A percentile compares a stretch with the other conserved stretches of the same genome.
These are phyloP conservation scores for Kryptolebias ocellatus DNA, from an alignment of 2,797 vertebrate species.

Conservation along the genomic window DNA sequence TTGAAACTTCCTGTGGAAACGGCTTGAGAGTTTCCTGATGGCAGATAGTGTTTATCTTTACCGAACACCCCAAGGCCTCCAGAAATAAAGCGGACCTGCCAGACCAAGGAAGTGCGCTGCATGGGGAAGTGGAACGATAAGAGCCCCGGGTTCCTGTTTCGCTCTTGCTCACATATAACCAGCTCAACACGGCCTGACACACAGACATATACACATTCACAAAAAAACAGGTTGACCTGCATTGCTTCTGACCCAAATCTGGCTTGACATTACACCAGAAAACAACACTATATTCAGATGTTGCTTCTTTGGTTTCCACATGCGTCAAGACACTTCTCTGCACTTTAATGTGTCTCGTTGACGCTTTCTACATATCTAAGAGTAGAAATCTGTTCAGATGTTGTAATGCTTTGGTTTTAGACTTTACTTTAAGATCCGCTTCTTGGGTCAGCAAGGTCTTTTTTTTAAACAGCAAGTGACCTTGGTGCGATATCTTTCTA, in stretches of 20 bases:
- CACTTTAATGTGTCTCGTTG: background rate
- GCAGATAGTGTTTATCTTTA: conserved; percentile 99
- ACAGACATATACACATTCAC: conserved; percentile 39
- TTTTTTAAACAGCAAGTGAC: no score
- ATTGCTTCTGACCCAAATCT: conserved; percentile 81
- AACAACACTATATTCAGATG: background rate
- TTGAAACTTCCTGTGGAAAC: conserved; percentile 99
- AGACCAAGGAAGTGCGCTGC: conserved; percentile 84
- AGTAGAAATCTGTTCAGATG: background rate
- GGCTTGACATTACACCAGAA: conserved; percentile 29
- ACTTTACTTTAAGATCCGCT: no score
- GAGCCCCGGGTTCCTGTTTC: conserved; percentile 92
- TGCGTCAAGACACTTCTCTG: background rate
- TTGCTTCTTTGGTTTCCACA: background rate
- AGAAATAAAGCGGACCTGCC: conserved; percentile 96
- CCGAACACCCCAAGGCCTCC: conserved; percentile 97
- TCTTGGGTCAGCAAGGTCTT: no score
- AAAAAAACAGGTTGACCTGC: conserved; percentile 44
- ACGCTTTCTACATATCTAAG: background rate
- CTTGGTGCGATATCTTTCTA: no score
- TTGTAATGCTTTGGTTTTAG: no score
- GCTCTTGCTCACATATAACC: conserved; percentile 76
- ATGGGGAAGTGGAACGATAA: conserved; percentile 88
- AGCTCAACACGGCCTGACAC: conserved; percentile 17
- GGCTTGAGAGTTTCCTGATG: conserved; percentile 98